Evolutionary conservation across 2,113 vertebrate species (phyloP).

Genomic region (Oriolus oriolus): DNA sequence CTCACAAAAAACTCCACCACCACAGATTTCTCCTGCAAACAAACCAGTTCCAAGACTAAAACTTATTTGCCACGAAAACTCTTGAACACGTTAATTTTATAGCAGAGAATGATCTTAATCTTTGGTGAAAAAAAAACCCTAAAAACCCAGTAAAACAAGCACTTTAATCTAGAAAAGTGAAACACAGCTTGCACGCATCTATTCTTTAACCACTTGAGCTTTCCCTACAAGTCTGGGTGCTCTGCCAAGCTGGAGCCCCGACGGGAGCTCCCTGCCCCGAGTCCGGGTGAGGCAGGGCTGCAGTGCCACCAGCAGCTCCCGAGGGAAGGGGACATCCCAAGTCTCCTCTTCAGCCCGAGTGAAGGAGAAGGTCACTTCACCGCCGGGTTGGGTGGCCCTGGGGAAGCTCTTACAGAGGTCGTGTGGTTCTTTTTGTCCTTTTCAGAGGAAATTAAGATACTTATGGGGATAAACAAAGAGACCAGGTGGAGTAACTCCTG

Average conservation of each 20-base stretch:
- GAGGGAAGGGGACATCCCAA: accelerated
- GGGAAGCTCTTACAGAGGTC: background rate
- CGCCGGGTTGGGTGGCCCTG: background rate
- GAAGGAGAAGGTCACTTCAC: background rate
- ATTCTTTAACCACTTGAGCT: background rate
- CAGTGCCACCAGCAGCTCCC: background rate
- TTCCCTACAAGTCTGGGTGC: background rate
- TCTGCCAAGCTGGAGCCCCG: background rate
- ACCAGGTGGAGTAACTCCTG: accelerated
- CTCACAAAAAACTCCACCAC: accelerated
- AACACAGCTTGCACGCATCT: background rate
- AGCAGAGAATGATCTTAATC: background rate
- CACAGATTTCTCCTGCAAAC: background rate
- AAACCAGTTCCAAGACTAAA: background rate
- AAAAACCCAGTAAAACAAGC: background rate
- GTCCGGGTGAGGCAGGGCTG: background rate
- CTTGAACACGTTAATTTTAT: background rate
- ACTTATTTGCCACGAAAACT: background rate
- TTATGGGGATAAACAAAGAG: background rate
- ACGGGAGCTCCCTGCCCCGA: accelerated
- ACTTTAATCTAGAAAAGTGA: background rate
- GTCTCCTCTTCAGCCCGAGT: background rate
- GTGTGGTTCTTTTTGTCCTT: background rate
- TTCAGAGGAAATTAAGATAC: background rate
- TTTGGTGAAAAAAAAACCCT: background rate